These are phyloP conservation scores for Mola mola DNA, from an alignment of 2,113 vertebrate species.

Conservation along the genomic window DNA sequence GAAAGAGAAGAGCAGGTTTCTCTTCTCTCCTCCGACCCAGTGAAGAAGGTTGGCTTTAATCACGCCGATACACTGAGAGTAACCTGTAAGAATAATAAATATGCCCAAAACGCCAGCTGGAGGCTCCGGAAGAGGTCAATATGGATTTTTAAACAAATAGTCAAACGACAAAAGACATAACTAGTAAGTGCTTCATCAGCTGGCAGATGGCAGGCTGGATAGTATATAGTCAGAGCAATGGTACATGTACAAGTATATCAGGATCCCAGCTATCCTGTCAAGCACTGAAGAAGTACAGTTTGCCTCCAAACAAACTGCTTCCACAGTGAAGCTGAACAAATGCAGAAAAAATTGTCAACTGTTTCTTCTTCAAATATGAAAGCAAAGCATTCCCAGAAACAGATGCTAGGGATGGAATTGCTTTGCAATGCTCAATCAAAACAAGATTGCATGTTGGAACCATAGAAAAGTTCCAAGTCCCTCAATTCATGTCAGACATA, in stretches of 20 bases:
- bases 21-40: neutral
- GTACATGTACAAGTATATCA: too few species aligned
- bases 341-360: constrained; percentile 12
- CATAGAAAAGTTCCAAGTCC: neutral
- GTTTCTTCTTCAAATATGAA: constrained; percentile 26
- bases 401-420: constrained; percentile 25
- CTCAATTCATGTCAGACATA: neutral
- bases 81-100: constrained; percentile 88
- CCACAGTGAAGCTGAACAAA: constrained; percentile 2
- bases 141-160: constrained; percentile 89
- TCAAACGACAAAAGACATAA: constrained; percentile 84
- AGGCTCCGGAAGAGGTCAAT: constrained; percentile 85
- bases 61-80: constrained; percentile 83
- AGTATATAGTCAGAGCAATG: too few species aligned
- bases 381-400: constrained; percentile 43
- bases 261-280: too few species aligned
- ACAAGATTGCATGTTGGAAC: constrained; percentile 14
- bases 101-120: constrained; percentile 84
- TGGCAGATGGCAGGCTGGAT: constrained; percentile 60
- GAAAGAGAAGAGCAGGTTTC: neutral
- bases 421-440: constrained; percentile 14
- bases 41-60: constrained; percentile 11
- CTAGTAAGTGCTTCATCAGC: constrained; percentile 89
- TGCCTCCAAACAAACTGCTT: constrained; percentile 14
- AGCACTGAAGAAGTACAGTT: too few species aligned